These are phyloP conservation scores for Helleia helle DNA, from an alignment of 2,888 invertebrate species.

Conservation along the genomic window DNA sequence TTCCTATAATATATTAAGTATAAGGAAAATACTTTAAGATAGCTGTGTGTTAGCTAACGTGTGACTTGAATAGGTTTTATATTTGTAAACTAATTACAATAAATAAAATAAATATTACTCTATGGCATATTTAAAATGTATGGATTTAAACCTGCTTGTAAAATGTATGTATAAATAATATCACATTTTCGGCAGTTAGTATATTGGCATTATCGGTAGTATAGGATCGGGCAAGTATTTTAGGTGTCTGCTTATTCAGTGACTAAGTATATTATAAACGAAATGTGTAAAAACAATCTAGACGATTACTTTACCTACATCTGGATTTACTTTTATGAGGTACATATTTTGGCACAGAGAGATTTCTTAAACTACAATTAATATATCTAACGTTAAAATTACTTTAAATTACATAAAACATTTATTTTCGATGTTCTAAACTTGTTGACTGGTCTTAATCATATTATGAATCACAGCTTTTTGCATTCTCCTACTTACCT, in stretches of 20 bases:
- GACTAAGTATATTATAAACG: constrained; percentile 35
- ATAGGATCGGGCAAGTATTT: constrained; percentile 26
- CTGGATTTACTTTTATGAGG: constrained; percentile 78
- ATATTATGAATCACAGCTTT: constrained; percentile 70
- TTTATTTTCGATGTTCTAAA: constrained; percentile 69
- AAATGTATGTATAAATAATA: constrained; percentile 21
- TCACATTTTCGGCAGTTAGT: constrained; percentile 28
- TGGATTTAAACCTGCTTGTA: constrained; percentile 8
- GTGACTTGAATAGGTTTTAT: constrained; percentile 1
- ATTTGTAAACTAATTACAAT: background rate
- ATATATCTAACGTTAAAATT: constrained; percentile 57
- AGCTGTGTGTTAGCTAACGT: background rate
- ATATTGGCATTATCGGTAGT: constrained; percentile 2
- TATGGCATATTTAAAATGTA: constrained; percentile 7
- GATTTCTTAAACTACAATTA: constrained; percentile 73
- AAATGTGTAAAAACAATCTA: constrained; percentile 50
- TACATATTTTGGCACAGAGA: constrained; percentile 88
- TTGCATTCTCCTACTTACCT: constrained; percentile 68
- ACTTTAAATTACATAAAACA: constrained; percentile 61
- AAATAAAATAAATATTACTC: constrained; percentile 8
- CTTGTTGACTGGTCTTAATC: constrained; percentile 73
- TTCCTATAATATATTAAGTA: background rate
- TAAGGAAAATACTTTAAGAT: background rate
- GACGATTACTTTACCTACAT: constrained; percentile 64
- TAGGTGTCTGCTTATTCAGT: constrained; percentile 21